Percentiles rank a stretch among this genome's conserved stretches.
These are phyloP conservation scores for Tragelaphus oryx DNA, from an alignment of 2,797 vertebrate species.

Conservation along the genomic window DNA sequence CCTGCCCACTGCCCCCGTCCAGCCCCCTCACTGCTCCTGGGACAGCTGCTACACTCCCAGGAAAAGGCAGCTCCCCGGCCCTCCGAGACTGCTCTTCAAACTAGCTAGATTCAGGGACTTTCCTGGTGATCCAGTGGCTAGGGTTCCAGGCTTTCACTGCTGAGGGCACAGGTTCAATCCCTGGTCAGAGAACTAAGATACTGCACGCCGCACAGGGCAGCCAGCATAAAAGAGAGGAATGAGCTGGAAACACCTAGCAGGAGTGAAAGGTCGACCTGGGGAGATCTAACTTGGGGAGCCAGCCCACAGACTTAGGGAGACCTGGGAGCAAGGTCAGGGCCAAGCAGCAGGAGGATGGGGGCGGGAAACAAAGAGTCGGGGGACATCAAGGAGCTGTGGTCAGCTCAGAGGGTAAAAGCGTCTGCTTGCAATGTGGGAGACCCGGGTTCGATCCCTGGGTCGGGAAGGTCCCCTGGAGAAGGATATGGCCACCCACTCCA, in stretches of 20 bases:
- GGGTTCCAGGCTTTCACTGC: not conserved
- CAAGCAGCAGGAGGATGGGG: not conserved
- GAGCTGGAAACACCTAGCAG: not conserved
- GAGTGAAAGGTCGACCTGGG: not conserved
- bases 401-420: not conserved
- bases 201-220: fast-evolving
- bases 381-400: not conserved
- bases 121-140: not conserved
- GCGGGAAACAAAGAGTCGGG: not conserved
- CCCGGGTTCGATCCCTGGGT: not conserved
- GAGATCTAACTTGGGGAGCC: not conserved
- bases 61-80: not conserved
- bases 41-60: not conserved
- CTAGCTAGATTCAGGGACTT: not conserved
- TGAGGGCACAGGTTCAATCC: not conserved
- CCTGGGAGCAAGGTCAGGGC: not conserved
- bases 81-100: not conserved
- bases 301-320: not conserved
- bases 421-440: not conserved
- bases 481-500: not conserved
- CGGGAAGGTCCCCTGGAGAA: not conserved
- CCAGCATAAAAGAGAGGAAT: not conserved
- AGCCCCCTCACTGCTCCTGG: not conserved
- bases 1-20: not conserved
- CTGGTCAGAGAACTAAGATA: not conserved